Evolutionary conservation across 2,797 vertebrate species (phyloP), one percentile per base, ranked within the genome.

Genomic region (Hybognathus amarus): DNA sequence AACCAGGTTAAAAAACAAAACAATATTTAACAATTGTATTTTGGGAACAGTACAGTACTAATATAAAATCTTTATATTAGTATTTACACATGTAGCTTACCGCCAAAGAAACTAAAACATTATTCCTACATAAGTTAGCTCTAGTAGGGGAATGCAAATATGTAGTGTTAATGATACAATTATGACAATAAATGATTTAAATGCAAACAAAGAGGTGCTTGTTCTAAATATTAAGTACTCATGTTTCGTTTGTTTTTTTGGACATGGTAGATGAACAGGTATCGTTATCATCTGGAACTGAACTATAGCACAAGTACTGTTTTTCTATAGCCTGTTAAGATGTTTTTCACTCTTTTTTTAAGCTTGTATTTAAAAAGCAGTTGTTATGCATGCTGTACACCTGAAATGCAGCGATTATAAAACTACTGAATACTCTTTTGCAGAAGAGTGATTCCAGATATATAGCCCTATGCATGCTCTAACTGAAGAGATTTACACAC

Each of bases 381-480:
- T n/a, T 38, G n/a, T n/a, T 45, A 70, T 71, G 67, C 79, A 59
- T 70, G 67, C 79, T 36, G 24, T 80, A 61, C 76, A 47, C 40
- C 59, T 64, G 76, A 71, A 67, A 50, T 7, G 67, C 52, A 70
- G 50, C 50, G 27, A 59, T 30, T 70, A 45, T 36, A 73, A 81
- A 81, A 36, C 40, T 61, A 81, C 79, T 61, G 68, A 61, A 71
- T 22, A 36, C 47, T 52, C 17, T 5, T 36, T 9, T 33, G 45
- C 30, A n/a, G 18, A 36, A n/a, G 17, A 52, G 56, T 73, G 36
- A 42, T 5, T 50, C 45, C 27, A 70, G 20, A 84, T 67, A 79
- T 36, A 83, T 75, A 83, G 74, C 83, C 78, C 47, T 61, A 64
- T 75, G 68, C 79, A 87, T 70, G 79, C 86, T 33, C 47, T 33